A percentile compares a stretch with the other conserved stretches of the same genome.
Conservation (phyloP, 2,888 invertebrate genomes). For the Leptothorax acervorum region DNA sequence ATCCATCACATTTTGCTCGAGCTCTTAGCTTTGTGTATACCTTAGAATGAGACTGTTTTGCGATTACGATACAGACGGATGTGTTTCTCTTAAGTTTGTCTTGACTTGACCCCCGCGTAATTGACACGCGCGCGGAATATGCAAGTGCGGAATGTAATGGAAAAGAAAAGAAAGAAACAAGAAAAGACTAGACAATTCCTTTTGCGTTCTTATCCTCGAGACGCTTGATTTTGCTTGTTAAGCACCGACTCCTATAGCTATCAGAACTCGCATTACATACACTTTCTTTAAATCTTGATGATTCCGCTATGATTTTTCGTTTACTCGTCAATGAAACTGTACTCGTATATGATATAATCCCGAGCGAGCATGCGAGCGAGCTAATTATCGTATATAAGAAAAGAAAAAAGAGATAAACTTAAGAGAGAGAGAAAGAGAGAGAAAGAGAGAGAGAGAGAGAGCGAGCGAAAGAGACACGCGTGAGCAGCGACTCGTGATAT, state of each 20-base stretch:
- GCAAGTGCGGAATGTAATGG: not conserved
- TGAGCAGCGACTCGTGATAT: slow-evolving; percentile 69
- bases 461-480: slow-evolving; percentile 59
- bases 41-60: slow-evolving; percentile 18
- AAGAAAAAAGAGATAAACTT: slow-evolving; percentile 2
- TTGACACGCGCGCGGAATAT: not conserved
- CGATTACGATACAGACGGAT: slow-evolving; percentile 17
- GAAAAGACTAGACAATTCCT: not conserved
- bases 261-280: not conserved
- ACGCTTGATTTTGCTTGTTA: not conserved
- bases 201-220: not conserved
- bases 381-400: not conserved
- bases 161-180: no score
- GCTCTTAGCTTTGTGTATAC: slow-evolving; percentile 43
- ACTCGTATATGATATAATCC: slow-evolving; percentile 12
- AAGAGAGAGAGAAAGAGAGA: slow-evolving; percentile 11
- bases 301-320: not conserved
- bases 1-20: slow-evolving; percentile 36
- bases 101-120: slow-evolving; percentile 11
- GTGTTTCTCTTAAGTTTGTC: slow-evolving; percentile 47
- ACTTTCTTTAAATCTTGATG: not conserved
- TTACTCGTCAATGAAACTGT: not conserved
- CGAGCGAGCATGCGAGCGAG: slow-evolving; percentile 31
- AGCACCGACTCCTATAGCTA: slow-evolving; percentile 1
- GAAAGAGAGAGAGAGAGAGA: not conserved